Conservation (phyloP, 1,140 invertebrate genomes). For the Delia radicum region DNA sequence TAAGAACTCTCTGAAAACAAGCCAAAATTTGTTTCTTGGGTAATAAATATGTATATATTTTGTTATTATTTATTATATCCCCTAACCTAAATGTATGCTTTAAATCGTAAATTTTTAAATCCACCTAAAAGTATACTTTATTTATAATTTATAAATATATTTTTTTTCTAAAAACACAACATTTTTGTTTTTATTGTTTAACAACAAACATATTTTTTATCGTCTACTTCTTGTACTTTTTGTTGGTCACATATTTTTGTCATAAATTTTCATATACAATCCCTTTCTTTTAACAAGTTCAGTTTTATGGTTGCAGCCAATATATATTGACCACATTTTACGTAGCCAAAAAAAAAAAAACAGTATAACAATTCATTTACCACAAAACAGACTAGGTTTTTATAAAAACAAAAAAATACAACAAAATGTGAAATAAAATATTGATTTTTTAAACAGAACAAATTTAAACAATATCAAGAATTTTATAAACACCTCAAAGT, state of each 20-base stretch:
- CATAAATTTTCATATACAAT: conserved; percentile 26
- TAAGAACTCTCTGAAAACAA: too few species aligned
- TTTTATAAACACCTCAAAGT: too few species aligned
- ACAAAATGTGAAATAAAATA: not conserved
- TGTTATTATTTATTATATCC: not conserved
- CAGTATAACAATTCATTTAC: not conserved
- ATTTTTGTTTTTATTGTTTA: not conserved
- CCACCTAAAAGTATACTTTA: not conserved
- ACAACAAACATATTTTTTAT: not conserved
- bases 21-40: not conserved
- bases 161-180: too few species aligned
- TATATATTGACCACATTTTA: conserved; percentile 29
- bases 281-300: not conserved
- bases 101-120: not conserved
- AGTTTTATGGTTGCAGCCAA: conserved; percentile 20
- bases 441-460: not conserved
- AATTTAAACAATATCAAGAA: not conserved
- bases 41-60: not conserved
- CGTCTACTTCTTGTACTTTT: not conserved
- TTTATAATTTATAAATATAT: too few species aligned
- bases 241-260: conserved; percentile 29
- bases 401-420: not conserved
- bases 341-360: conserved; percentile 21
- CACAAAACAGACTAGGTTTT: conserved; percentile 1
- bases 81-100: not conserved